Evolutionary conservation across 2,797 vertebrate species (phyloP), one percentile per base, ranked within the genome.

Genomic region (Tenualosa thibaudeaui): DNA sequence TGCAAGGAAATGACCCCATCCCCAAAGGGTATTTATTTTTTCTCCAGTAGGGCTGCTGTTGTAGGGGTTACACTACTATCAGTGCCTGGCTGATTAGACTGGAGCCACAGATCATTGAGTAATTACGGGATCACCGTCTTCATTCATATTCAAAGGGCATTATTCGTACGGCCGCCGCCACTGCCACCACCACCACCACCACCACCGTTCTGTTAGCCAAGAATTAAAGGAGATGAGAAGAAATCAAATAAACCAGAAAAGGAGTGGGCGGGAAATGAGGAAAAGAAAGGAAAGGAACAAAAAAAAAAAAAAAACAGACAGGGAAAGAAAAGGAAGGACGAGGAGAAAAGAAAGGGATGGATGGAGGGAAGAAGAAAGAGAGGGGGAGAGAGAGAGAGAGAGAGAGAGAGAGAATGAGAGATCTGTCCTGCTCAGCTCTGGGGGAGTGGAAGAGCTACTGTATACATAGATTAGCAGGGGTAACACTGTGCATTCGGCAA

Each of bases 401-500:
- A 4, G 3, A 31, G 49, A 0, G 82, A 9, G 24, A 6, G 26
- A 24, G 43, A 0, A 2, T 15, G 75, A 26, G 65, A n/a, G 46
- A 15, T 75, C 26, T 75, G 68, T 75, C 68, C 68, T 37, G 81
- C 86, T 88, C 78, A 65, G 82, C 54, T 85, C 86, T 56, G 81
- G 65, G 87, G 88, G 86, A 88, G 88, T 86, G 88, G 81, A 86
- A 82, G 85, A 84, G 75, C 65, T 87, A 85, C 84, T 84, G 88
- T 90, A 89, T 86, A 86, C 89, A 90, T 88, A 86, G 86, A 92
- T 89, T 87, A 88, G 87, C 85, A 85, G 81, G 62, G 83, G 86
- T 84, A 90, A 89, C 85, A 86, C 86, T 86, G 82, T 90, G 88
- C 88, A 90, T 90, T 90, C 89, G 87, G 89, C 89, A 91, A 91